Base-by-base conservation (phyloP, 1,140 invertebrate species). In the Drosophila suzukii region DNA sequence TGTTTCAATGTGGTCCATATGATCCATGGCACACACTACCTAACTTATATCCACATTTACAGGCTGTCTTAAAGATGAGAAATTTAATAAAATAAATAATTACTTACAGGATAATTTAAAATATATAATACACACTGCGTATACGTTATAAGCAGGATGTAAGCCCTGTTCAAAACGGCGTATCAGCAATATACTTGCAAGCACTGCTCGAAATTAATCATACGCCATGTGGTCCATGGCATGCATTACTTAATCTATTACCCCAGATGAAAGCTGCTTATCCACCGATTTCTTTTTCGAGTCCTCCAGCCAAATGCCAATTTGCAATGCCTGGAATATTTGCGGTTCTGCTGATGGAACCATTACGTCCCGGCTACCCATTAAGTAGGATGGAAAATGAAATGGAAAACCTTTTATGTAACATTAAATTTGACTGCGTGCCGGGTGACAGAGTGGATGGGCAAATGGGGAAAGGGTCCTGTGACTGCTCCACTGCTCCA, bases 351-450 rank as follows among this genome's bases (percentile, higher is more conserved):
- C 15, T 47, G 46, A 70, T 71, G 62, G 65, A 50, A 50, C 43
- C 67, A 71, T 70, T 70, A 71, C 67, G 34, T 1, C 20, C 55
- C 43, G 11, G 62, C 49, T 49, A 39, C 20, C 43, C 55, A 49
- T 66, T 66, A 66, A 32, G n/a, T n/a, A 38, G 44, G 63, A 49
- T 24, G 36, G 17, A 49, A 57, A 71, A 34, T 55, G 51, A 71
- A 71, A 71, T 71, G 67, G 65, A 58, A 71, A 71, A 71, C 67
- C 67, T 71, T 71, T 71, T 71, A 71, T 71, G 67, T 71, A 58
- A 71, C 67, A 71, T 71, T 71, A 71, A 71, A 71, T 71, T 71
- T 71, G 51, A 71, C 67, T 71, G 67, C 65, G 51, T 71, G 67
- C 30, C 41, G 67, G 70, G 67, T 39, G 60, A 54, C 49, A 38